phyloP scores from a whole-genome alignment of 2,113 vertebrate genomes.

The Phainopepla nitens region DNA sequence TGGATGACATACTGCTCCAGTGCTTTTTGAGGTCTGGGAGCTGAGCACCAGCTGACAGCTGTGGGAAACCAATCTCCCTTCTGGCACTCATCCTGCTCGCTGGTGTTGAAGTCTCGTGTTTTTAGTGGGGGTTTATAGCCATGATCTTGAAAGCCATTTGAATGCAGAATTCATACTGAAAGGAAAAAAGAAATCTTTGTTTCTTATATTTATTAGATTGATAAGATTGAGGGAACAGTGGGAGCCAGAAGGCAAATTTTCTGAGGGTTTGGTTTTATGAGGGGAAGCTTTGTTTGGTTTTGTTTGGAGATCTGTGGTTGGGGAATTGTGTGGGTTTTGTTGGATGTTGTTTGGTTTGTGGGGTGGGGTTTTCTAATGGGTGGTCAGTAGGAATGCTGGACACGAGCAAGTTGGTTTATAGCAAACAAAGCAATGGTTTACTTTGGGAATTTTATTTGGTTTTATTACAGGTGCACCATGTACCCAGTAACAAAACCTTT shows the following conservation, averaged over 20 bases:
- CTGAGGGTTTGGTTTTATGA: neutral
- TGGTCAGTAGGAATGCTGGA: neutral
- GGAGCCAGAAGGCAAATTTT: neutral
- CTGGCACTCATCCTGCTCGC: neutral
- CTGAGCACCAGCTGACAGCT: neutral
- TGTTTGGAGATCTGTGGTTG: neutral
- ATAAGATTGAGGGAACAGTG: neutral
- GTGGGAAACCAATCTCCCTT: neutral
- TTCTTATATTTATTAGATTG: neutral
- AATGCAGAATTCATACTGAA: neutral
- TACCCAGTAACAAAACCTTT: neutral
- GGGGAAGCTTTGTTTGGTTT: neutral
- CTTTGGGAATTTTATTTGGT: neutral
- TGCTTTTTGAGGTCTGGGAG: neutral
- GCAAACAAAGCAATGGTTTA: neutral
- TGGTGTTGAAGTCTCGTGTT: fast-evolving
- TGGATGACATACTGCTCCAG: fast-evolving
- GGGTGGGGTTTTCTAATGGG: neutral
- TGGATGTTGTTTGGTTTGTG: neutral
- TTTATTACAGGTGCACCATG: neutral
- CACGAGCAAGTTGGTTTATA: fast-evolving
- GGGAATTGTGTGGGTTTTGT: neutral
- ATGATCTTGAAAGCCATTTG: neutral
- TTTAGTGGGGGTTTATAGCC: neutral
- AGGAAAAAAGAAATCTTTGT: neutral